Conservation (phyloP, 2,797 vertebrate genomes). For the Gallirallus australis region DNA sequence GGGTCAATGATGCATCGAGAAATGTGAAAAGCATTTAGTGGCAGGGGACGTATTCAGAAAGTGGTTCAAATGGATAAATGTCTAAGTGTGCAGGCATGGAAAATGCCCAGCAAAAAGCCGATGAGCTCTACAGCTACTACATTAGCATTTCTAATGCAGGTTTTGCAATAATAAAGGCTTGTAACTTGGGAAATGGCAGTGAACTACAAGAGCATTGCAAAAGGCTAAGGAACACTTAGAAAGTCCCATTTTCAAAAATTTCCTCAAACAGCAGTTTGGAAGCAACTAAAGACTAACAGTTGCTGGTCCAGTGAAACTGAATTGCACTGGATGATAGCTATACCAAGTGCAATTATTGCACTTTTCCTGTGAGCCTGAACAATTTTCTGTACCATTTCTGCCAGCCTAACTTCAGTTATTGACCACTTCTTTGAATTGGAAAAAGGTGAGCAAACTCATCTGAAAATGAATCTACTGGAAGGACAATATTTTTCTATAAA, state of each 20-base stretch:
- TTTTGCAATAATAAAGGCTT: background rate
- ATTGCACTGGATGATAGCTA: background rate
- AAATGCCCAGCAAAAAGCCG: background rate
- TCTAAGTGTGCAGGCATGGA: background rate
- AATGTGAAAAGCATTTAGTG: background rate
- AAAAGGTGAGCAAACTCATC: background rate
- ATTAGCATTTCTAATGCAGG: background rate
- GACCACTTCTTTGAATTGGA: background rate
- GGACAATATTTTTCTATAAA: background rate
- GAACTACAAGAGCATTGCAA: background rate
- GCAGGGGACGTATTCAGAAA: background rate
- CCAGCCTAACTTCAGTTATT: background rate
- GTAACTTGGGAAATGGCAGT: background rate
- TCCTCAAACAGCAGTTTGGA: background rate
- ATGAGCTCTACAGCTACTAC: background rate
- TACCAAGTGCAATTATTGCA: background rate
- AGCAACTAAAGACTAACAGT: background rate
- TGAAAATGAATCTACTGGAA: background rate
- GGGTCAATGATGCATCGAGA: background rate
- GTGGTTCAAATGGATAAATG: background rate
- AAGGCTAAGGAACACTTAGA: background rate
- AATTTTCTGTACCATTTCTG: background rate
- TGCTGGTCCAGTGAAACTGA: background rate
- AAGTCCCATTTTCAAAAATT: background rate
- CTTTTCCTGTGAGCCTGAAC: background rate